Evolutionary conservation across 2,113 vertebrate species (phyloP).

Genomic region (Syngnathus floridae): DNA sequence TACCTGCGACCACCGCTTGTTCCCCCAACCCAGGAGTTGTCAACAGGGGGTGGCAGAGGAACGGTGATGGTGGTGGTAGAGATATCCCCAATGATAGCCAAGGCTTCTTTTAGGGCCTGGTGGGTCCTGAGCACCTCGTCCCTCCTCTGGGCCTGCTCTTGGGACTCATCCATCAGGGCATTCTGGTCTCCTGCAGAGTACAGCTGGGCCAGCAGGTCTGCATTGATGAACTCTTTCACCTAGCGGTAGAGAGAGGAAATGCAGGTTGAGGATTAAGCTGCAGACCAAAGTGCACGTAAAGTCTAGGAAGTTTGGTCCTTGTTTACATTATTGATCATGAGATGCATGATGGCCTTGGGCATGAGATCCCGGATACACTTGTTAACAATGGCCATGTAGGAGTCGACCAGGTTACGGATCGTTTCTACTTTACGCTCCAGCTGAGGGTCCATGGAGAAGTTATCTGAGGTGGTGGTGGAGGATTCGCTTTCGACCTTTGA

Average conservation of each 20-base stretch:
- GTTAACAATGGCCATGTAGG: conserved; percentile 97
- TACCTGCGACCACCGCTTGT: conserved; percentile 48
- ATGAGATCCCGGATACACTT: conserved; percentile 94
- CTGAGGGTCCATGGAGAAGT: conserved; percentile 96
- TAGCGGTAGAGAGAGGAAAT: conserved; percentile 40
- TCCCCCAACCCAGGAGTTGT: conserved; percentile 79
- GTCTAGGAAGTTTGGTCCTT: not conserved
- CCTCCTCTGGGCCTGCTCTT: conserved; percentile 83
- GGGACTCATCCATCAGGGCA: conserved; percentile 90
- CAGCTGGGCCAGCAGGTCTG: conserved; percentile 88
- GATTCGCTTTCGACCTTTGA: conserved; percentile 82
- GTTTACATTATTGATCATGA: conserved; percentile 95
- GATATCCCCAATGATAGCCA: conserved; percentile 85
- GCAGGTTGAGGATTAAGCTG: not conserved
- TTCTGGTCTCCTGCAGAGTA: conserved; percentile 93
- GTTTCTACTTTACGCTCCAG: conserved; percentile 96
- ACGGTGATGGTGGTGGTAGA: conserved; percentile 83
- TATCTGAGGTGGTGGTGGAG: conserved; percentile 78
- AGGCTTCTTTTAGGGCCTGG: conserved; percentile 84
- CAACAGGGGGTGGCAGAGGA: conserved; percentile 84
- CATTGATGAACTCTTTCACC: conserved; percentile 97
- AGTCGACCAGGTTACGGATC: conserved; percentile 92
- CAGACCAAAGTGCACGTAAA: not conserved
- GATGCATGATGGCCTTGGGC: conserved; percentile 96
- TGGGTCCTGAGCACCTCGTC: conserved; percentile 88